phyloP scores from a whole-genome alignment of 2,888 invertebrate genomes.

The Andrena hattorfiana region DNA sequence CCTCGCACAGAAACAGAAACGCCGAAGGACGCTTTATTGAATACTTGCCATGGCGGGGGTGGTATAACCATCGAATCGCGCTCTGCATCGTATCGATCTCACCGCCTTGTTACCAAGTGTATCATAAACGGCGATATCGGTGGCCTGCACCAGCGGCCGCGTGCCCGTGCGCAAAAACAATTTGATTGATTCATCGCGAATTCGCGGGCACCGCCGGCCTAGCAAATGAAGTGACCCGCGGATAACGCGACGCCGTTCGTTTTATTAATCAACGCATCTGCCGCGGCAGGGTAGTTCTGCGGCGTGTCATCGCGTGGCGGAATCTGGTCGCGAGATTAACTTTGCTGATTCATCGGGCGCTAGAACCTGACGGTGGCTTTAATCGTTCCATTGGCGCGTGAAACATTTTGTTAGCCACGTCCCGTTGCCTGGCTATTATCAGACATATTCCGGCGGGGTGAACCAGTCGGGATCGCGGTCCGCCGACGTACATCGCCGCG shows the following conservation, averaged over 20 bases:
- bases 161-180: slow-evolving; percentile 16
- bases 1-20: too few relatives aligned
- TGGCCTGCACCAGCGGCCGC: background rate
- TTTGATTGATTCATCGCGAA: slow-evolving; percentile 48
- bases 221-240: slow-evolving; percentile 31
- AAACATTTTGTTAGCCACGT: slow-evolving; percentile 55
- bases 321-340: slow-evolving; percentile 53
- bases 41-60: too few relatives aligned
- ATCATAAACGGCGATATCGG: slow-evolving; percentile 19
- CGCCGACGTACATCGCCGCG: background rate
- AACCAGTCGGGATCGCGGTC: slow-evolving; percentile 8
- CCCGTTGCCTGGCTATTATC: slow-evolving; percentile 48
- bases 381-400: slow-evolving; percentile 49
- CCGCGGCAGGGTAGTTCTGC: slow-evolving; percentile 42
- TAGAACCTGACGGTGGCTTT: slow-evolving; percentile 32
- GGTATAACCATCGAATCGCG: background rate
- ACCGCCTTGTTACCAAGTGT: background rate
- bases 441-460: slow-evolving; percentile 30
- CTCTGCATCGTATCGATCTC: background rate
- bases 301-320: slow-evolving; percentile 37
- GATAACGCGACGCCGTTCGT: slow-evolving; percentile 41
- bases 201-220: slow-evolving; percentile 13
- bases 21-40: too few relatives aligned
- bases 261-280: slow-evolving; percentile 52
- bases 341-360: slow-evolving; percentile 42